Evolutionary conservation across 2,797 vertebrate species (phyloP).

Genomic region (Sarcophilus harrisii): DNA sequence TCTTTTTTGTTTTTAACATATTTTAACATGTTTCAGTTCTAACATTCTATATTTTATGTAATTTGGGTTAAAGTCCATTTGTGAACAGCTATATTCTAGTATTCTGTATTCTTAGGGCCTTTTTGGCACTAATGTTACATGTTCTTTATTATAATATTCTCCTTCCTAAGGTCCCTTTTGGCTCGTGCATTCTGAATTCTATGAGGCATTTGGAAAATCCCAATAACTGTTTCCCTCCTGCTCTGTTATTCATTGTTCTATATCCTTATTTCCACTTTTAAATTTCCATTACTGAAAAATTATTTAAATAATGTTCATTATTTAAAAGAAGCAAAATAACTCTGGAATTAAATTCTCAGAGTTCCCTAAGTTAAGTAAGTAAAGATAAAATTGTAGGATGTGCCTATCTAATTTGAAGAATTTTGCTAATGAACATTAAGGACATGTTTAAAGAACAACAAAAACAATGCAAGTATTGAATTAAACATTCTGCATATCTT

Average conservation of each 20-base stretch:
- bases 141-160: background rate
- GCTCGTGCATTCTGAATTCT: background rate
- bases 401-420: background rate
- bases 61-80: background rate
- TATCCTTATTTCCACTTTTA: background rate
- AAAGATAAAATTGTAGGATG: background rate
- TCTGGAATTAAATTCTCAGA: background rate
- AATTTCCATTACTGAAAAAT: background rate
- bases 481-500: background rate
- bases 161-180: background rate
- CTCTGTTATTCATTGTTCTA: background rate
- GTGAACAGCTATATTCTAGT: background rate
- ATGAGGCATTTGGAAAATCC: background rate
- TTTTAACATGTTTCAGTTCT: background rate
- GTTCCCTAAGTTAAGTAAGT: slow-evolving; percentile 8
- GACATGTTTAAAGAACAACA: background rate
- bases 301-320: background rate
- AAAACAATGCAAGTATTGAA: background rate
- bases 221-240: background rate
- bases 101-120: background rate
- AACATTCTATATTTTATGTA: background rate
- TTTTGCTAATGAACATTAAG: background rate
- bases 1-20: background rate
- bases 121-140: background rate
- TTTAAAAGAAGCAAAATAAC: background rate